These are phyloP conservation scores for Ennomos quercinarius DNA, from an alignment of 2,888 invertebrate genomes.

Conservation along the genomic window DNA sequence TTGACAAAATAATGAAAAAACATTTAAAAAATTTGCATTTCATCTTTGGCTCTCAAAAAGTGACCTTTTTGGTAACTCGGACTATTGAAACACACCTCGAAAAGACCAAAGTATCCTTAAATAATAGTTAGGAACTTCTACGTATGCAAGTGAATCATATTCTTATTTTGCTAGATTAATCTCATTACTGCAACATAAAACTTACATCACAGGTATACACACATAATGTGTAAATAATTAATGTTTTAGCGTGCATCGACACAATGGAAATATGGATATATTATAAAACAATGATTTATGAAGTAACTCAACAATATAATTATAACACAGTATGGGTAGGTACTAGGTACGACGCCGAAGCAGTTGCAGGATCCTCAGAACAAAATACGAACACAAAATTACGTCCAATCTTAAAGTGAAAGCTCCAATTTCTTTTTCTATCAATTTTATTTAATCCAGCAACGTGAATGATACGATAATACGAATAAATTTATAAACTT, in stretches of 20 bases:
- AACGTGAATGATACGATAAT: too few relatives aligned
- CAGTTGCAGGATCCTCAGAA: too few relatives aligned
- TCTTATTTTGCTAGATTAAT: constrained; percentile 42
- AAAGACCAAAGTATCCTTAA: constrained; percentile 36
- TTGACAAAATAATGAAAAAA: too few relatives aligned
- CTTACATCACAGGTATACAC: constrained; percentile 55
- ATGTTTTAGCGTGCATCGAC: constrained; percentile 14
- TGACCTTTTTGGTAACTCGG: too few relatives aligned
- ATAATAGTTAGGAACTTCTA: constrained; percentile 56
- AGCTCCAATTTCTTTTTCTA: too few relatives aligned
- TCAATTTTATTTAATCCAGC: too few relatives aligned
- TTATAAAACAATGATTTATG: not conserved
- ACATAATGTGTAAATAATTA: constrained; percentile 19
- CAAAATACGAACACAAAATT: too few relatives aligned
- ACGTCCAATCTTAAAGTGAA: too few relatives aligned
- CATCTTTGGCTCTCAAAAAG: too few relatives aligned
- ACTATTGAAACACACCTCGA: constrained; percentile 13
- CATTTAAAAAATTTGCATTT: too few relatives aligned
- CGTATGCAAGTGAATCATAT: constrained; percentile 33
- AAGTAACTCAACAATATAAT: too few relatives aligned
- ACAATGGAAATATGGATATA: constrained; percentile 7
- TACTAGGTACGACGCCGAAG: not conserved
- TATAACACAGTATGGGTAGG: not conserved
- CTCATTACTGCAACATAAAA: constrained; percentile 50
- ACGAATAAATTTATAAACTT: too few relatives aligned